phyloP scores from a whole-genome alignment of 2,888 invertebrate species.

The Scelioninae gen. 1 region DNA sequence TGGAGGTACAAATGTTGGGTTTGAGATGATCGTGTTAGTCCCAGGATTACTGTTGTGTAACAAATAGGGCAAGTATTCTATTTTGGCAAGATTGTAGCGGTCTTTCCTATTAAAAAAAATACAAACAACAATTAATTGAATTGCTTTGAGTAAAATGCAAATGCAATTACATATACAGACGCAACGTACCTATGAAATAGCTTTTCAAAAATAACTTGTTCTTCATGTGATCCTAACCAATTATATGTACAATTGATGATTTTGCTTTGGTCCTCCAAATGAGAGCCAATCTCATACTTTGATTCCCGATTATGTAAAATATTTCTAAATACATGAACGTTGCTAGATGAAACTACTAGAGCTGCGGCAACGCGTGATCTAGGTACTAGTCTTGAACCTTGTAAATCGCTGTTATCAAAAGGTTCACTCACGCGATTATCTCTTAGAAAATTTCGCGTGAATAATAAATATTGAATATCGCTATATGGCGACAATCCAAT shows the following conservation, averaged over 20 bases:
- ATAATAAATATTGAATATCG: constrained; percentile 91
- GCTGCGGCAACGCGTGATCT: constrained; percentile 96
- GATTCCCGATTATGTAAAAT: constrained; percentile 96
- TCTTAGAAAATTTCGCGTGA: constrained; percentile 94
- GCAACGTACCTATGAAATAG: constrained; percentile 88
- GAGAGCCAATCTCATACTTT: constrained; percentile 97
- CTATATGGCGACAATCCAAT: constrained; percentile 95
- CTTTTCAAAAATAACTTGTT: constrained; percentile 89
- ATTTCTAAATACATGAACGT: constrained; percentile 93
- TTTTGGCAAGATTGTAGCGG: constrained; percentile 96
- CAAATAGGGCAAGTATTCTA: constrained; percentile 95
- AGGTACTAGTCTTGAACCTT: constrained; percentile 91
- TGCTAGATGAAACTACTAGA: constrained; percentile 95
- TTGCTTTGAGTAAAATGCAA: too few relatives aligned
- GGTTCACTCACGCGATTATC: constrained; percentile 95
- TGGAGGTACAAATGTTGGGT: constrained; percentile 91
- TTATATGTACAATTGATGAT: constrained; percentile 97
- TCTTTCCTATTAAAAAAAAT: constrained; percentile 89
- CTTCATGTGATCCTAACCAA: constrained; percentile 93
- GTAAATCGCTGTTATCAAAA: constrained; percentile 88
- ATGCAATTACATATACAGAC: too few relatives aligned
- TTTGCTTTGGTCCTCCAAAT: constrained; percentile 96
- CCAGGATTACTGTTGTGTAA: constrained; percentile 95
- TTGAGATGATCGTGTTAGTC: constrained; percentile 91
- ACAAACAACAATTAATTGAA: too few relatives aligned